Conservation (phyloP, 2,888 invertebrate species). For the Cheiracanthium punctorium region DNA sequence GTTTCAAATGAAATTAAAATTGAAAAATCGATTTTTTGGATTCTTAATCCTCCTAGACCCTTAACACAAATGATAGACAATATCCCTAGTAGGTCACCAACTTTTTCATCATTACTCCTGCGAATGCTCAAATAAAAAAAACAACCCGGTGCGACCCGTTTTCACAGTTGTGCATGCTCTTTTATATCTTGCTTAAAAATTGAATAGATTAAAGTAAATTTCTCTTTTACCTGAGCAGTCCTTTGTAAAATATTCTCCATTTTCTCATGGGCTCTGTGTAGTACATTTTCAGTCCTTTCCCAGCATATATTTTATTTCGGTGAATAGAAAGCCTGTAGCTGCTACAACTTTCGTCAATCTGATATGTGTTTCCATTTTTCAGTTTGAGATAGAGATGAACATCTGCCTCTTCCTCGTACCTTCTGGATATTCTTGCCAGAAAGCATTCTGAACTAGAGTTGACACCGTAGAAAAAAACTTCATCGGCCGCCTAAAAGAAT, state of each 20-base stretch:
- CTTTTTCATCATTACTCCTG: no score
- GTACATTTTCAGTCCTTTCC: conserved; percentile 46
- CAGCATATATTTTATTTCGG: conserved; percentile 29
- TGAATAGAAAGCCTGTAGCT: conserved; percentile 8
- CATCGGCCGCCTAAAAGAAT: conserved; percentile 32
- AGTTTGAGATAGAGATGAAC: conserved; percentile 40
- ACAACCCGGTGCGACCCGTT: no score
- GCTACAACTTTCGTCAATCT: background rate
- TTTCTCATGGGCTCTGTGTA: conserved; percentile 45
- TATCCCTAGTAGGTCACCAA: no score
- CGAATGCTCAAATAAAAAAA: no score
- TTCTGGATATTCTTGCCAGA: conserved; percentile 14
- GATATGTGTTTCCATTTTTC: conserved; percentile 29
- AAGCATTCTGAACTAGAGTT: conserved; percentile 48
- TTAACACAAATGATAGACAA: no score
- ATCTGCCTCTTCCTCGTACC: conserved; percentile 1
- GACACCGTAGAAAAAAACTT: conserved; percentile 50
- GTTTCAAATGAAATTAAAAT: no score
- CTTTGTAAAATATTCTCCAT: conserved; percentile 67
- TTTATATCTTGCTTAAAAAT: no score
- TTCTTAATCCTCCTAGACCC: no score
- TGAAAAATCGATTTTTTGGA: no score
- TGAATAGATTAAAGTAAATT: no score
- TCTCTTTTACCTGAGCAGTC: conserved; percentile 42
- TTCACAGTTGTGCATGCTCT: no score